Evolutionary conservation across 2,888 invertebrate species (phyloP).

Genomic region (Parasteatoda lunata): DNA sequence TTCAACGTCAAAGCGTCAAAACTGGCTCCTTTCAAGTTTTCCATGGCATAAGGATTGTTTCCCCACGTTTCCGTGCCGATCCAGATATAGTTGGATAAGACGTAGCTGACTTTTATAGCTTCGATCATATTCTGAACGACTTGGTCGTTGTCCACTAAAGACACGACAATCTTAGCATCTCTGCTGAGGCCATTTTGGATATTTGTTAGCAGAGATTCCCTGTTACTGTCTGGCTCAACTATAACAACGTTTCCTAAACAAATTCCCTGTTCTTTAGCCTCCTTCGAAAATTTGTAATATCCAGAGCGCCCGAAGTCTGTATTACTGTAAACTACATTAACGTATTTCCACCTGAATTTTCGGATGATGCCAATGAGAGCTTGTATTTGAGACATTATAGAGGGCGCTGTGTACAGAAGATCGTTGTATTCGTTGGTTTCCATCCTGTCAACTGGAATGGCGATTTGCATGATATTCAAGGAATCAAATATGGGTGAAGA

Average conservation of each 20-base stretch:
- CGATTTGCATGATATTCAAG: slow-evolving; percentile 73
- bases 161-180: slow-evolving; percentile 71
- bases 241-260: slow-evolving; percentile 72
- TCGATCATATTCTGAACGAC: slow-evolving; percentile 73
- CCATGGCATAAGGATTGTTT: slow-evolving; percentile 23
- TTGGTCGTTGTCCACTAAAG: slow-evolving; percentile 73
- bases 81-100: slow-evolving; percentile 55
- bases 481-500: slow-evolving; percentile 73
- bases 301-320: slow-evolving; percentile 72
- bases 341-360: slow-evolving; percentile 73
- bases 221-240: slow-evolving; percentile 66
- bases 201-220: slow-evolving; percentile 29
- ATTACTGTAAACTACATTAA: slow-evolving; percentile 73
- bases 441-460: slow-evolving; percentile 72
- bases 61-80: slow-evolving; percentile 65
- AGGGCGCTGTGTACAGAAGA: slow-evolving; percentile 73
- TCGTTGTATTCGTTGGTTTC: slow-evolving; percentile 71
- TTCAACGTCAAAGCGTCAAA: slow-evolving; percentile 71
- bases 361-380: slow-evolving; percentile 72
- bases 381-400: slow-evolving; percentile 71
- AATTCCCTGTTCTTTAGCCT: slow-evolving; percentile 69
- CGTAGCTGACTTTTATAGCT: slow-evolving; percentile 71
- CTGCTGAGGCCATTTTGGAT: slow-evolving; percentile 45
- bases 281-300: slow-evolving; percentile 72
- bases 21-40: slow-evolving; percentile 71